A percentile compares a stretch with the other conserved stretches of the same genome.
phyloP scores from a whole-genome alignment of 92 coral and sea anemone species.

The Zoanthus sociatus region DNA sequence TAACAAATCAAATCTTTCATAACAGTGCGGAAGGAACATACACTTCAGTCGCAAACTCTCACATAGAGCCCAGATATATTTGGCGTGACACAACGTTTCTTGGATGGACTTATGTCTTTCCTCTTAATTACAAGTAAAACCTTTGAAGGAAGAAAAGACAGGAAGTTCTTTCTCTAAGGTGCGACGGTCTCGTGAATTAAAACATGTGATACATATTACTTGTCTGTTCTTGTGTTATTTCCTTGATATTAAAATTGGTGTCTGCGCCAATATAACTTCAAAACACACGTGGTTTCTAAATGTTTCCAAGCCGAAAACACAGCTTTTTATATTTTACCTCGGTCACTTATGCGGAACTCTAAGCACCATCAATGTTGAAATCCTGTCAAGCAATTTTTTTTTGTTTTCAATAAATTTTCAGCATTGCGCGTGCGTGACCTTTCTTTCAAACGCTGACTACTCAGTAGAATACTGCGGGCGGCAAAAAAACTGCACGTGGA shows the following conservation, averaged over 20 bases:
- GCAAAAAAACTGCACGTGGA: background rate
- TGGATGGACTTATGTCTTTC: constrained; percentile 4
- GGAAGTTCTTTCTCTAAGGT: constrained; percentile 4
- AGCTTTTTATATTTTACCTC: constrained; percentile 28
- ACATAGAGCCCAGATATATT: background rate
- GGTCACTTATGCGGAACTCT: constrained; percentile 8
- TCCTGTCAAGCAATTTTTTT: background rate
- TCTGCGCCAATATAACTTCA: constrained; percentile 1
- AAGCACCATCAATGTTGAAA: background rate
- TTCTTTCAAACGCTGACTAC: background rate
- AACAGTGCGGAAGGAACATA: background rate
- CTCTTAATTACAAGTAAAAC: constrained; percentile 11
- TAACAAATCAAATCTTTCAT: background rate
- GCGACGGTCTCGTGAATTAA: constrained; percentile 23
- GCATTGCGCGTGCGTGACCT: background rate
- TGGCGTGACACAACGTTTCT: constrained; percentile 34
- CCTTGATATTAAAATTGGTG: background rate
- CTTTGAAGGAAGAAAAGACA: background rate
- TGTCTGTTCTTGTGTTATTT: background rate
- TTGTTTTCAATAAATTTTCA: background rate
- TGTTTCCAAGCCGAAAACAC: constrained; percentile 24
- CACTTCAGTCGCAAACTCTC: background rate
- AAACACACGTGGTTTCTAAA: constrained; percentile 10
- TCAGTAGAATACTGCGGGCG: background rate
- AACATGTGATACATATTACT: background rate